Percentiles rank a stretch among this genome's conserved stretches.
These are phyloP conservation scores for Euclidia mi DNA, from an alignment of 2,888 invertebrate species.

Conservation along the genomic window DNA sequence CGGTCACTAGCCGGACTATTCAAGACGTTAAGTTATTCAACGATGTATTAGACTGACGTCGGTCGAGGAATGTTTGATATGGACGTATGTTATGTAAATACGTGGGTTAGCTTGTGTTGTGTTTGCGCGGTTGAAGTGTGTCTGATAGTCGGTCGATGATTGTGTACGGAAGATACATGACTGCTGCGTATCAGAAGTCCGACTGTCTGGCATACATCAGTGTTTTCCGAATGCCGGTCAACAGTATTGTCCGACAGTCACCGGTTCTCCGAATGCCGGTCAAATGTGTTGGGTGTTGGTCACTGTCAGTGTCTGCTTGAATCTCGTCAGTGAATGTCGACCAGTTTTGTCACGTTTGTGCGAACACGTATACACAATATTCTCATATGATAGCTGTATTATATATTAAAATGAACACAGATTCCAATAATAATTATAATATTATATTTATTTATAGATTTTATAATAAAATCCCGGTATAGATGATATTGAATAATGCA, in stretches of 20 bases:
- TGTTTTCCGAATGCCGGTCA: neutral
- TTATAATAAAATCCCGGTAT: constrained; percentile 3
- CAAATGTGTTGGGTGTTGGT: neutral
- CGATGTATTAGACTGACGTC: neutral
- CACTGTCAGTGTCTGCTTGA: constrained; percentile 1
- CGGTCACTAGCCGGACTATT: constrained; percentile 10
- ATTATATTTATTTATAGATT: constrained; percentile 6
- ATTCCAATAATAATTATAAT: constrained; percentile 12
- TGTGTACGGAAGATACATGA: too few species aligned
- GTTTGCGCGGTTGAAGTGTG: neutral
- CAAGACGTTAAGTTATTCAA: constrained; percentile 3
- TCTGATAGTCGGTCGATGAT: too few species aligned
- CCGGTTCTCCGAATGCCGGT: neutral
- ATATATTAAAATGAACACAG: constrained; percentile 1
- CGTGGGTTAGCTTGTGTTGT: constrained; percentile 3
- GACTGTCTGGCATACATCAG: neutral
- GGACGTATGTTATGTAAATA: constrained; percentile 11
- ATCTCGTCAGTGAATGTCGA: neutral
- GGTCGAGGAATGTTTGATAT: neutral
- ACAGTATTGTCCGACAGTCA: neutral
- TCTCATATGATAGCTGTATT: constrained; percentile 10
- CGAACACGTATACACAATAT: constrained; percentile 1
- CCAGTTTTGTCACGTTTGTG: neutral
- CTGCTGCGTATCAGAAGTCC: too few species aligned
- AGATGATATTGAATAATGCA: constrained; percentile 1